Evolutionary conservation across 2,113 vertebrate species (phyloP).

Genomic region (Eclectus roratus): DNA sequence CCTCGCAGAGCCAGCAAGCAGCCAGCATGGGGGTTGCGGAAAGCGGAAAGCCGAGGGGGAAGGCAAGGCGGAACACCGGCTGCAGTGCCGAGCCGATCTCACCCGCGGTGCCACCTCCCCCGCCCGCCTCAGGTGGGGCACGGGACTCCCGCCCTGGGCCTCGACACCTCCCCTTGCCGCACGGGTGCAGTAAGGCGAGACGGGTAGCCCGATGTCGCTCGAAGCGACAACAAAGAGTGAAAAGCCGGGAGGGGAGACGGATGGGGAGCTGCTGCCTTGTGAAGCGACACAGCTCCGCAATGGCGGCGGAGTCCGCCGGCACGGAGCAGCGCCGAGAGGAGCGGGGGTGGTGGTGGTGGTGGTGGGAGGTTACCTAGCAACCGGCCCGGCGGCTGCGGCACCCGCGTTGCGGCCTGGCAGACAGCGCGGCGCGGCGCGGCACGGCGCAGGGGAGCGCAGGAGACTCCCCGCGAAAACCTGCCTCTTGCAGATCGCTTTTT

Average conservation of each 20-base stretch:
- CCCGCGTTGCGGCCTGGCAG: slow-evolving; percentile 31
- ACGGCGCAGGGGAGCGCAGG: background rate
- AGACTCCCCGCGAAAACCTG: background rate
- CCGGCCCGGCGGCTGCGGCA: slow-evolving; percentile 56
- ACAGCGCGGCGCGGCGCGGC: background rate
- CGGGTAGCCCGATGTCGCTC: background rate
- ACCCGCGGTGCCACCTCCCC: background rate
- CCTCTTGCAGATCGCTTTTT: background rate
- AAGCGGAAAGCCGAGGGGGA: rapidly evolving
- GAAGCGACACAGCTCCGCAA: background rate
- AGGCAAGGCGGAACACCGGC: rapidly evolving
- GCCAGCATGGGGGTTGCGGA: rapidly evolving
- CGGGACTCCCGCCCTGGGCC: background rate
- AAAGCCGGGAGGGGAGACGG: background rate
- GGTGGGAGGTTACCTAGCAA: slow-evolving; percentile 59
- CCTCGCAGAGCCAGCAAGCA: rapidly evolving
- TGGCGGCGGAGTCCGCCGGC: background rate
- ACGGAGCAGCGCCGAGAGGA: background rate
- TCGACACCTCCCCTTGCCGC: rapidly evolving
- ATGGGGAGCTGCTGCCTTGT: background rate
- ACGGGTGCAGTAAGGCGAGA: too few species aligned
- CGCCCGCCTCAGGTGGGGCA: background rate
- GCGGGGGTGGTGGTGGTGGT: background rate
- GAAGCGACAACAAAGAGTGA: background rate
- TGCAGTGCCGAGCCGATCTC: background rate